A percentile compares a stretch with the other conserved stretches of the same genome.
Evolutionary conservation across 2,113 vertebrate species (phyloP).

Genomic region (Falcunculus frontatus): DNA sequence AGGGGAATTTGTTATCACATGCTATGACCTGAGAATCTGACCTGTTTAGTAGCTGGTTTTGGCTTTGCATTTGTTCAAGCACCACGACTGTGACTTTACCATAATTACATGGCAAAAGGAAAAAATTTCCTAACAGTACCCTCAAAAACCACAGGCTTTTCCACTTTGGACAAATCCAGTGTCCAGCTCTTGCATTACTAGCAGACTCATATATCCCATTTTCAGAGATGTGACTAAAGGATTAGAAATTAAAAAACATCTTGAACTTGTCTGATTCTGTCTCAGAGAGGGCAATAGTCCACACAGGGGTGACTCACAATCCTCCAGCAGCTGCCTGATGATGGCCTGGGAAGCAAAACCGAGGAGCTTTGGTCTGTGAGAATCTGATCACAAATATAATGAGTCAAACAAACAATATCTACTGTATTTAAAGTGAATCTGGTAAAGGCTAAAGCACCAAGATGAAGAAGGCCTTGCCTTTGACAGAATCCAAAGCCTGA

Average conservation of each 20-base stretch:
- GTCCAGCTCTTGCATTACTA: neutral
- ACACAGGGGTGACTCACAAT: neutral
- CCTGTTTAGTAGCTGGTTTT: neutral
- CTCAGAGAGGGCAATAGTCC: slow-evolving; percentile 9
- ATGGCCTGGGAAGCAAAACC: neutral
- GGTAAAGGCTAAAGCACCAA: neutral
- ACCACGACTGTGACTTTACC: neutral
- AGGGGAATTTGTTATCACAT: neutral
- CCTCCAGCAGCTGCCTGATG: neutral
- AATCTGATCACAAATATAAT: neutral
- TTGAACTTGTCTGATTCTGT: slow-evolving; percentile 30
- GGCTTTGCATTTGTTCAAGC: neutral
- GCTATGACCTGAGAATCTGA: neutral
- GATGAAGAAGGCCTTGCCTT: neutral
- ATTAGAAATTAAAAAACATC: slow-evolving; percentile 28
- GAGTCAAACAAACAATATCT: neutral
- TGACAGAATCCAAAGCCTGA: neutral
- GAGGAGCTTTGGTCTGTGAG: neutral
- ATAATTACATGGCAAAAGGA: neutral
- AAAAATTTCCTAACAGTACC: neutral
- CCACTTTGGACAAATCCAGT: neutral
- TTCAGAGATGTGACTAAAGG: neutral
- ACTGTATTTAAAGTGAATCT: neutral
- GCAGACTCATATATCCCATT: neutral
- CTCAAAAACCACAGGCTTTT: neutral